A percentile compares a stretch with the other conserved stretches of the same genome.
These are phyloP conservation scores for Petrocephalus microphthalmus DNA, from an alignment of 2,113 vertebrate genomes.

Conservation along the genomic window DNA sequence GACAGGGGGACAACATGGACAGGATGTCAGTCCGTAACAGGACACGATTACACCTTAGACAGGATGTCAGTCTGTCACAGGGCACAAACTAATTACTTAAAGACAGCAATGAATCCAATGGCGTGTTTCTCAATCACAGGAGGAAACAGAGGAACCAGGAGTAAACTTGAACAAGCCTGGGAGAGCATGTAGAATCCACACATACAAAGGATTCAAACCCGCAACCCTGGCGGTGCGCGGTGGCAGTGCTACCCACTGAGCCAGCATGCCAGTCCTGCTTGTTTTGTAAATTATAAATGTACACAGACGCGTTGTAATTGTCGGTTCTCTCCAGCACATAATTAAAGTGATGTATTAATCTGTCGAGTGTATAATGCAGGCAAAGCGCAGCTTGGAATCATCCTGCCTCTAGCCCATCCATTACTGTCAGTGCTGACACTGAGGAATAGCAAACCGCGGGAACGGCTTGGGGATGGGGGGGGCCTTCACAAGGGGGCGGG, in stretches of 20 bases:
- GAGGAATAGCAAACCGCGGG: not conserved
- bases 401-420: not conserved
- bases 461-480: not conserved
- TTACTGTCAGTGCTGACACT: not conserved
- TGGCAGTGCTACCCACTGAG: not conserved
- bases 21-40: too few relatives aligned
- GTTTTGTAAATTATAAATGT: not conserved
- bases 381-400: not conserved
- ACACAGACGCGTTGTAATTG: not conserved
- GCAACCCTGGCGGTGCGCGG: not conserved
- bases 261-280: not conserved
- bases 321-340: not conserved
- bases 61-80: not conserved
- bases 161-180: not conserved
- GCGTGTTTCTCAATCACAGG: not conserved
- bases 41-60: too few relatives aligned
- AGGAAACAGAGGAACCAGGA: not conserved
- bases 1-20: too few relatives aligned
- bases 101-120: too few relatives aligned
- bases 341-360: conserved; percentile 4
- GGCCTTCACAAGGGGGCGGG: not conserved
- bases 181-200: not conserved
- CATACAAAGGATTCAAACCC: not conserved
- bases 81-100: too few relatives aligned
- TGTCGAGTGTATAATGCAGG: not conserved